These are phyloP conservation scores for Diabrotica balteata DNA, from an alignment of 2,888 invertebrate genomes.

Conservation along the genomic window DNA sequence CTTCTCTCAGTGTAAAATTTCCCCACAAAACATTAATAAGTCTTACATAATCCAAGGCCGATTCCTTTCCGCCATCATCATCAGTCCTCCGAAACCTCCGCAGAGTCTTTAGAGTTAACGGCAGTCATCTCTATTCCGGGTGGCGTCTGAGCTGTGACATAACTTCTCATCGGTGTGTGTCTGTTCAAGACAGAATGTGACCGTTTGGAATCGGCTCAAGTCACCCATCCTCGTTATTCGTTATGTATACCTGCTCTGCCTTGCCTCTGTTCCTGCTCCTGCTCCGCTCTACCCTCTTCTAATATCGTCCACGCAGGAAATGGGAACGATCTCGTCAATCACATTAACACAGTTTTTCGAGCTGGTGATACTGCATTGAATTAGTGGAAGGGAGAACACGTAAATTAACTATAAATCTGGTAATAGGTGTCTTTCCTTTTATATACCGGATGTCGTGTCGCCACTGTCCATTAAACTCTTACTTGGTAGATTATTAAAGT, in stretches of 20 bases:
- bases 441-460: no score
- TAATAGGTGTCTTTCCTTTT: no score
- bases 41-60: constrained; percentile 12
- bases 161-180: constrained; percentile 48
- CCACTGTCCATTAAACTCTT: no score
- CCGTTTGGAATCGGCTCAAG: constrained; percentile 48
- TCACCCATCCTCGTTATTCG: constrained; percentile 47
- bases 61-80: constrained; percentile 21
- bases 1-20: no score
- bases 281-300: constrained; percentile 11
- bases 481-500: no score
- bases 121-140: constrained; percentile 46
- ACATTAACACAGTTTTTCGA: constrained; percentile 33
- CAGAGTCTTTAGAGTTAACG: constrained; percentile 26
- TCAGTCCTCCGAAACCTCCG: constrained; percentile 18
- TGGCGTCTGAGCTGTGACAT: constrained; percentile 45
- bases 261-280: background rate
- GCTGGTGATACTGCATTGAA: no score
- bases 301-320: constrained; percentile 41
- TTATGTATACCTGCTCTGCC: constrained; percentile 8
- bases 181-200: constrained; percentile 46
- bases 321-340: constrained; percentile 41
- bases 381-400: no score
- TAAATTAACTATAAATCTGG: no score
- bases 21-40: constrained; percentile 15